These are phyloP conservation scores for Sciurus carolinensis DNA, from an alignment of 2,797 vertebrate genomes.

Conservation along the genomic window DNA sequence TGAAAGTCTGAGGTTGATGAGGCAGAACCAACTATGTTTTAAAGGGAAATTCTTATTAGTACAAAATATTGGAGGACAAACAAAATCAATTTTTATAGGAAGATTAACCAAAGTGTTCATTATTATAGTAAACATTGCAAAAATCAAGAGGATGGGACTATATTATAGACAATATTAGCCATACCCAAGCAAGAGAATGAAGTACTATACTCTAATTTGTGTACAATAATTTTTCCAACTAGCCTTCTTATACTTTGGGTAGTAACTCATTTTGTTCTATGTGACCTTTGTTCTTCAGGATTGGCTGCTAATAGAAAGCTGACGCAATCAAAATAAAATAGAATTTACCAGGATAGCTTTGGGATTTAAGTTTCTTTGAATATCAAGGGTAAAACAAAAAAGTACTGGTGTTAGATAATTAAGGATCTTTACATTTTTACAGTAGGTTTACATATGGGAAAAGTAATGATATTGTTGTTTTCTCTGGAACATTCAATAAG, in stretches of 20 bases:
- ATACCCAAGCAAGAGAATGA: constrained; percentile 84
- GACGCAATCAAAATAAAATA: constrained; percentile 82
- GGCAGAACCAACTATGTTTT: constrained; percentile 77
- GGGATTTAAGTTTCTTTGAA: constrained; percentile 25
- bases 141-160: constrained; percentile 68
- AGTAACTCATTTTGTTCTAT: constrained; percentile 88
- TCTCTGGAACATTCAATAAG: constrained; percentile 13
- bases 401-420: neutral
- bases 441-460: constrained; percentile 40
- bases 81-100: constrained; percentile 81
- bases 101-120: constrained; percentile 82
- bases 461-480: neutral
- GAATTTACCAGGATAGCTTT: constrained; percentile 41
- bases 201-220: constrained; percentile 86
- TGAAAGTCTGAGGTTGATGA: constrained; percentile 65
- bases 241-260: constrained; percentile 85
- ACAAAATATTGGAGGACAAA: constrained; percentile 80
- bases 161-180: constrained; percentile 56
- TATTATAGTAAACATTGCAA: constrained; percentile 79
- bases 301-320: constrained; percentile 86
- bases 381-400: neutral
- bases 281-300: constrained; percentile 88
- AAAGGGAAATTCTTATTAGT: constrained; percentile 81
- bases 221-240: constrained; percentile 87
- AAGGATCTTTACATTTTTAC: constrained; percentile 29